Conservation (phyloP, 2,113 vertebrate species). For the Orcinus orca region DNA sequence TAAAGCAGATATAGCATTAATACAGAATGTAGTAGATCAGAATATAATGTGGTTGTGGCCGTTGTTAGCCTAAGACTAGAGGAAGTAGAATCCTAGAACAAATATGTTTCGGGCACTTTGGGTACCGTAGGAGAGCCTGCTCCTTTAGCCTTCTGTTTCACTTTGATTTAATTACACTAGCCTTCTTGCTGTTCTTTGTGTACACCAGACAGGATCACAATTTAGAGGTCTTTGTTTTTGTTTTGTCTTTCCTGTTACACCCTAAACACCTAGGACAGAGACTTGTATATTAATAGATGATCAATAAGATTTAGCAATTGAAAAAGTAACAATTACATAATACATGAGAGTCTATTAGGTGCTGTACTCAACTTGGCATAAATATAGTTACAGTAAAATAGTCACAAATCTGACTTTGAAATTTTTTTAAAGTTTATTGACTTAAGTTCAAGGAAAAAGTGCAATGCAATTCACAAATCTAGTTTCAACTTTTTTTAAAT, state of each 20-base stretch:
- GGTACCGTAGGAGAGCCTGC: background rate
- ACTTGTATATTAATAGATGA: background rate
- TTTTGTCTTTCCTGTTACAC: background rate
- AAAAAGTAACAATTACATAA: background rate
- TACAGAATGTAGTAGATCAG: background rate
- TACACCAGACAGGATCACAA: too few relatives aligned
- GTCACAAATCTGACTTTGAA: background rate
- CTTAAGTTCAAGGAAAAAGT: background rate
- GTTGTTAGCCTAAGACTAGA: background rate
- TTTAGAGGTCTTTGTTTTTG: background rate
- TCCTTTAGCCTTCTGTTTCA: rapidly evolving
- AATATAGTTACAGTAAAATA: background rate
- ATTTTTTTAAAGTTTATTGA: background rate
- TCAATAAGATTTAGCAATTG: background rate
- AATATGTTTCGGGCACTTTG: rapidly evolving
- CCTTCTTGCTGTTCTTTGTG: background rate
- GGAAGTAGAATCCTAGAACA: background rate
- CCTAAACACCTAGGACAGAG: background rate
- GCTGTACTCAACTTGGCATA: background rate
- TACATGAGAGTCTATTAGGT: background rate
- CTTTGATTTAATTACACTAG: background rate
- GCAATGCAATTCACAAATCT: background rate
- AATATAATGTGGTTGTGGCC: background rate
- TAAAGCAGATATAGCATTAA: background rate
- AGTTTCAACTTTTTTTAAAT: background rate